Base-by-base conservation (phyloP, 2,888 invertebrate genomes). In the Tholera decimalis region DNA sequence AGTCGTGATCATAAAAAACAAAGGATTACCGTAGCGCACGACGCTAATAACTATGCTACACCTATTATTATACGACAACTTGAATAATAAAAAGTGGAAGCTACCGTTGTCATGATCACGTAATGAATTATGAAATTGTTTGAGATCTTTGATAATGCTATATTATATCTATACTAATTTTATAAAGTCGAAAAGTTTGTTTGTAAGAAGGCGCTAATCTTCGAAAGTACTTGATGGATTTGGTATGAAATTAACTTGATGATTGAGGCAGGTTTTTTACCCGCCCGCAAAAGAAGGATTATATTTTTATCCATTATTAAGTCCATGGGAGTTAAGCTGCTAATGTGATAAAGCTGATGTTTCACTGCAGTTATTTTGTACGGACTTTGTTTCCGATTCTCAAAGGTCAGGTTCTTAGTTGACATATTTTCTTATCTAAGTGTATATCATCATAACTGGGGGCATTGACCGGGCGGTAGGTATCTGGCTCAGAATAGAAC, bases 1-100 rank as follows among this genome's bases (percentile, higher is more conserved):
- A 72, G 75, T 82, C 74, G 79, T 76, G 73, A 80, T 81, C 81
- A 79, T 82, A 80, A 80, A 80, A 78, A 83, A 84, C 84, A 84
- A 82, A 82, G 81, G 80, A 80, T 80, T 80, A 82, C 72, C 70
- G 79, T 82, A 76, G 70, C 33, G 63, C 80, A 76, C 79, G 81
- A 74, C 59, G 59, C 62, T 77, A 79, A 79, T 79, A 77, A 77
- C 65, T 69, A 72, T 73, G 64, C 66, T 71, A 43, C 50, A 71
- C 46, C 62, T 67, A 72, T 70, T 55, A 80, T 78, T 63, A 73
- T 59, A 75, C 58, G 66, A 79, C 74, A 75, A 49, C 53, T 61
- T 46, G 70, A 67, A 77, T 62, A 67, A 77, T 62, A 75, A 77
- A 80, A 75, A 66, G 46, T 68, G 22, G 74, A 44, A 65, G 70